Conservation (phyloP, 2,797 vertebrate genomes). For the Mormyrops attenuatus region DNA sequence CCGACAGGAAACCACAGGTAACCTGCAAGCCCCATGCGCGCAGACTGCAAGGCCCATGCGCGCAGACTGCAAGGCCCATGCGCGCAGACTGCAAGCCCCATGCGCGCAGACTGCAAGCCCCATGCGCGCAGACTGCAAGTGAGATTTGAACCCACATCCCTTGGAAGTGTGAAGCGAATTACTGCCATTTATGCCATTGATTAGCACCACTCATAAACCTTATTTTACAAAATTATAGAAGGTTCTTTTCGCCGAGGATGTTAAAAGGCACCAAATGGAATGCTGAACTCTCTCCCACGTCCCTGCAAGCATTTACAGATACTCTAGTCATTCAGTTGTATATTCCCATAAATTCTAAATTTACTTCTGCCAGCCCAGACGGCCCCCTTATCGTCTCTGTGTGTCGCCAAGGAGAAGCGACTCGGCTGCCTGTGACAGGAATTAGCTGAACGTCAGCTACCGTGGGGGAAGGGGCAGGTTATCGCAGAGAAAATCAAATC, state of each 20-base stretch:
- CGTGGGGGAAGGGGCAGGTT: constrained; percentile 37
- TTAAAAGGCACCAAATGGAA: not conserved
- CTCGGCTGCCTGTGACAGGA: constrained; percentile 30
- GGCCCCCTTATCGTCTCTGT: constrained; percentile 48
- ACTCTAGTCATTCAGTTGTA: not conserved
- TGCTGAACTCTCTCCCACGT: not conserved
- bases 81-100: no score
- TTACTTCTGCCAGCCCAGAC: constrained; percentile 41
- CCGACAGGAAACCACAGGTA: not conserved
- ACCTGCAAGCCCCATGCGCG: not conserved
- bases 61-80: not conserved
- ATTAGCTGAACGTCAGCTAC: constrained; percentile 34
- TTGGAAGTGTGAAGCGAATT: not conserved
- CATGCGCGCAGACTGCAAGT: not conserved
- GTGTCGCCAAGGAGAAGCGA: constrained; percentile 44
- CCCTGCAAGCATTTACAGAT: not conserved
- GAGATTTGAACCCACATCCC: not conserved
- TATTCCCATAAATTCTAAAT: constrained; percentile 47
- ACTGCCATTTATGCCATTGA: not conserved
- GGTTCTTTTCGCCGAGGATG: not conserved
- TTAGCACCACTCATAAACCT: not conserved
- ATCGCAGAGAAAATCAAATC: constrained; percentile 46
- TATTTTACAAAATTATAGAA: not conserved
- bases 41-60: not conserved
- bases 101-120: no score